Conservation (phyloP, 2,797 vertebrate genomes). For the Melanogrammus aeglefinus region DNA sequence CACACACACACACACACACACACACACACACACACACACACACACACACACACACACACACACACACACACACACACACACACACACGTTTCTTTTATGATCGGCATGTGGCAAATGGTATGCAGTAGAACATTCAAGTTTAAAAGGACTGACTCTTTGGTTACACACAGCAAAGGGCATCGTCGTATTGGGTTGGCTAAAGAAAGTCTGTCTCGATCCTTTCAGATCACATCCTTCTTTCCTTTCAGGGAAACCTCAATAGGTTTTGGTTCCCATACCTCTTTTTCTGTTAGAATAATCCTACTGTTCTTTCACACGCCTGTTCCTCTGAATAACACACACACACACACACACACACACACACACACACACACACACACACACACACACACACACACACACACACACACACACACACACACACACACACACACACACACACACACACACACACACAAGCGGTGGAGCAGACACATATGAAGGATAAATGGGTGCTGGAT, state of each 20-base stretch:
- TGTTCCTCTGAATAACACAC: conserved; percentile 41
- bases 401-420: conserved; percentile 15
- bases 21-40: too few relatives aligned
- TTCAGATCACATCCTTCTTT: conserved; percentile 24
- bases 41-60: too few relatives aligned
- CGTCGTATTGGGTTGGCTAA: not conserved
- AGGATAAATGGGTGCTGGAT: conserved; percentile 58
- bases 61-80: too few relatives aligned
- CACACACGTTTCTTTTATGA: not conserved
- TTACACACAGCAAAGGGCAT: not conserved
- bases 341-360: not conserved
- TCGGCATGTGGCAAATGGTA: not conserved
- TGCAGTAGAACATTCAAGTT: not conserved
- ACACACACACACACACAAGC: conserved; percentile 20
- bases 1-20: too few relatives aligned
- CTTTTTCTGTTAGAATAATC: conserved; percentile 49
- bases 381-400: conserved; percentile 16
- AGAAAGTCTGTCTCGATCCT: not conserved
- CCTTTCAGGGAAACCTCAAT: conserved; percentile 34
- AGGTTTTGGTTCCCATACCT: conserved; percentile 43
- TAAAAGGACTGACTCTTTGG: not conserved
- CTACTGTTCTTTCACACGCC: conserved; percentile 52
- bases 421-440: conserved; percentile 17
- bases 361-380: conserved; percentile 12
- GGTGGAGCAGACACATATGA: conserved; percentile 41